phyloP scores from a whole-genome alignment of 64 coral and sea anemone genomes.

The Actinia tenebrosa region DNA sequence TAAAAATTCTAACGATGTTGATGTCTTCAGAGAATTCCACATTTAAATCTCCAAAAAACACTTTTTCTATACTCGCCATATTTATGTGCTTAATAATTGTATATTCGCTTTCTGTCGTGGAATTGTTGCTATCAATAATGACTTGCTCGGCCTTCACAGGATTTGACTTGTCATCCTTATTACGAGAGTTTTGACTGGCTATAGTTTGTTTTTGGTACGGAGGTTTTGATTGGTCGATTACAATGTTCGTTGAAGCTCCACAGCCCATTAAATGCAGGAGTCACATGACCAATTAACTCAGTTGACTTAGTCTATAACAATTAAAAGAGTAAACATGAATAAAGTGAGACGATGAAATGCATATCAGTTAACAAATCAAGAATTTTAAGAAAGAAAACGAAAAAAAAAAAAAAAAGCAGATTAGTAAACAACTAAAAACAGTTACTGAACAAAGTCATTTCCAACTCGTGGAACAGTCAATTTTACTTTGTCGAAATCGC shows the following conservation, averaged over 20 bases:
- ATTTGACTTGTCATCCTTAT: neutral
- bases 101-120: no score
- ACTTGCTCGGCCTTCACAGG: neutral
- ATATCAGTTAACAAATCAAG: no score
- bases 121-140: neutral
- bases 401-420: no score
- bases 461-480: no score
- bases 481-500: no score
- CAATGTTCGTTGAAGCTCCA: neutral
- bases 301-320: no score
- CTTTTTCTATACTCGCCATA: slow-evolving; percentile 1
- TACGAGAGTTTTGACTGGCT: neutral
- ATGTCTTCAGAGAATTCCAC: slow-evolving; percentile 35
- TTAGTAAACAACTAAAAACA: no score
- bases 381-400: no score
- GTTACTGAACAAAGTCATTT: no score
- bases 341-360: no score
- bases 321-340: neutral
- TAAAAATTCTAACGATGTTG: slow-evolving; percentile 76
- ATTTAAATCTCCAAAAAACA: slow-evolving; percentile 5
- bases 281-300: neutral
- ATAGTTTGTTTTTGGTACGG: neutral
- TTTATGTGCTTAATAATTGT: neutral
- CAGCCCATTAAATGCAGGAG: neutral
- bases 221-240: neutral